phyloP scores from a whole-genome alignment of 2,888 invertebrate genomes.

The Cephus spinipes region DNA sequence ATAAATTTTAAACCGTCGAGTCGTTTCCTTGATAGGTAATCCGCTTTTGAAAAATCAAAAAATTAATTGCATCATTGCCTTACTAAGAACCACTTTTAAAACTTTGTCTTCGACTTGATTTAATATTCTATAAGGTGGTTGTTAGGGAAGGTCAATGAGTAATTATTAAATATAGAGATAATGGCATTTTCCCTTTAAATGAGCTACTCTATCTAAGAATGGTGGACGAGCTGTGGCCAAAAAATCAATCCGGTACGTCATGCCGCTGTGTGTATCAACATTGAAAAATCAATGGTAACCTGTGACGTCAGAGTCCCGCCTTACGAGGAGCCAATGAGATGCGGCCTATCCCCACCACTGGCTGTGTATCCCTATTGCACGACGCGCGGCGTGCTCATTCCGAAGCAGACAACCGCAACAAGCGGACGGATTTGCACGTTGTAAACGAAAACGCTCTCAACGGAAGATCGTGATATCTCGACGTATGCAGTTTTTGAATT shows the following conservation, averaged over 20 bases:
- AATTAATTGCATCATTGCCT: background rate
- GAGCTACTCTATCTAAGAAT: background rate
- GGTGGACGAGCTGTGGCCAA: constrained; percentile 24
- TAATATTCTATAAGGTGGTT: background rate
- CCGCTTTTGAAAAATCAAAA: too few species aligned
- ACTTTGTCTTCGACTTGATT: background rate
- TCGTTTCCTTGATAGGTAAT: background rate
- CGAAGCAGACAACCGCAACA: constrained; percentile 52
- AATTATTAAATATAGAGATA: background rate
- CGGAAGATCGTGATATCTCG: constrained; percentile 30
- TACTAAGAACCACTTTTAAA: background rate
- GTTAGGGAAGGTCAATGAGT: background rate
- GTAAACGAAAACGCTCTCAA: background rate
- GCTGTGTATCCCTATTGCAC: constrained; percentile 45
- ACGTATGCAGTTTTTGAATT: constrained; percentile 49
- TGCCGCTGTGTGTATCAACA: constrained; percentile 51
- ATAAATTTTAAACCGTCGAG: background rate
- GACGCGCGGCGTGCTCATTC: constrained; percentile 60
- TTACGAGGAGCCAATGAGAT: constrained; percentile 51
- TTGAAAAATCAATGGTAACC: constrained; percentile 64
- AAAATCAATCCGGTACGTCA: constrained; percentile 53
- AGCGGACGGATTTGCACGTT: constrained; percentile 36
- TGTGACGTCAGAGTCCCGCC: constrained; percentile 64
- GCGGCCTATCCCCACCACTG: constrained; percentile 35
- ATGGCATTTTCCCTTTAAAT: background rate